Base-by-base conservation (phyloP, 1,140 invertebrate species). In the Ectropis grisescens region DNA sequence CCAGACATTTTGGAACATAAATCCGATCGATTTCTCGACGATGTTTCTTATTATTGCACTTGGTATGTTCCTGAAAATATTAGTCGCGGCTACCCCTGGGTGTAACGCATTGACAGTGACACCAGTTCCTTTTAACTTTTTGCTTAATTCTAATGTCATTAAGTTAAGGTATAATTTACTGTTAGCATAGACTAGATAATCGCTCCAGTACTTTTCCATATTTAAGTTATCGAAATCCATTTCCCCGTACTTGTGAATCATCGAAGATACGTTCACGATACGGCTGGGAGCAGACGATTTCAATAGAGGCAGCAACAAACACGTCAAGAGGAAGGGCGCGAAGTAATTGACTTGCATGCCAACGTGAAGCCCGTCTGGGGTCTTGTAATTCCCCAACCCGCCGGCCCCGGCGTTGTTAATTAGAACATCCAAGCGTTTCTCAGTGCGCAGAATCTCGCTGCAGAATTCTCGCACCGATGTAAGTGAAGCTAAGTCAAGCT, bases 341-440 rank as follows among this genome's bases (percentile, higher is more conserved):
- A 93, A 93, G 59, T 95, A 91, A 76, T 98, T 97, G 2, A 94
- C 93, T 28, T 90, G 93, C 89, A 95, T 94, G 10, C 91, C 93
- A 41, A 91, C 76, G 62, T 97, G 94, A n/a, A 95, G 74, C 1
- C 91, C 91, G 76, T 97, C 94, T 60, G 89, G 89, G 85, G 64
- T 88, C 47, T 79, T 88, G 60, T 68, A 84, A 70, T 61, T 82
- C 1, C 76, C 83, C 43, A 86, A 61, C 25, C 86, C 87, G 40
- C 89, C 84, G 0, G 89, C 84, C 22, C 88, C 90, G 19, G 90
- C 89, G 84, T 94, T 94, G 64, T 93, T 91, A 24, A 94, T 88
- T 19, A 94, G 80, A 29, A 92, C 82, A 61, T 92, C 87, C 30
- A 91, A 79, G 65, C 87, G 84, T 48, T 84, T 74, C 69, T 94